These are phyloP conservation scores for Alcedo atthis DNA, from an alignment of 2,797 vertebrate species.

Conservation along the genomic window DNA sequence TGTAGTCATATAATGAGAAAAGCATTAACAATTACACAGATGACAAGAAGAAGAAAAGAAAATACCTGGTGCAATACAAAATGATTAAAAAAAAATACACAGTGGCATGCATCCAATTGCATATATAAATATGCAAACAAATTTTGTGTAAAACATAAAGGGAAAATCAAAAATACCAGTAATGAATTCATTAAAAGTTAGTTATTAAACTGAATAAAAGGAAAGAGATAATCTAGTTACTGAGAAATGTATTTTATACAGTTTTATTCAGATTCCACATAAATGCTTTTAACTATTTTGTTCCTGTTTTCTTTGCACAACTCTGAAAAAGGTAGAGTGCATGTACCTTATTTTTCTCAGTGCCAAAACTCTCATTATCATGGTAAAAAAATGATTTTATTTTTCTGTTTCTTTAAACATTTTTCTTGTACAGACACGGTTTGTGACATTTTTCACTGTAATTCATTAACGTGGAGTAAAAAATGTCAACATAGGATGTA, in stretches of 20 bases:
- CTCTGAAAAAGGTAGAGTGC: background rate
- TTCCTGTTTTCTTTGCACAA: background rate
- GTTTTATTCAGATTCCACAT: background rate
- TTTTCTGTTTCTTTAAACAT: background rate
- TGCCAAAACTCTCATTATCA: background rate
- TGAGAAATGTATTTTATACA: background rate
- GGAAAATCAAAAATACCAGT: background rate
- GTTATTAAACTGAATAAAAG: slow-evolving; percentile 40
- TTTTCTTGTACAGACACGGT: background rate
- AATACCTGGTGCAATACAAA: background rate
- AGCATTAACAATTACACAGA: background rate
- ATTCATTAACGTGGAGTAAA: background rate
- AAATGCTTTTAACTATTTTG: background rate
- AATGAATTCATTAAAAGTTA: slow-evolving; percentile 44
- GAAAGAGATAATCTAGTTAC: background rate
- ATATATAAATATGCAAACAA: background rate
- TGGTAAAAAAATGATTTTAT: background rate
- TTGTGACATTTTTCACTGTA: background rate
- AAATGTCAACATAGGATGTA: background rate
- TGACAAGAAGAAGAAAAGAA: slow-evolving; percentile 38
- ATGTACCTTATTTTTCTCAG: background rate
- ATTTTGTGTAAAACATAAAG: slow-evolving; percentile 35
- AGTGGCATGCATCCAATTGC: background rate
- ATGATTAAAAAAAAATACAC: background rate
- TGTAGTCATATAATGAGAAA: slow-evolving; percentile 21